Evolutionary conservation across 1,140 invertebrate species (phyloP), one percentile per base, ranked within the genome.

Genomic region (Leptonema lineaticorne): DNA sequence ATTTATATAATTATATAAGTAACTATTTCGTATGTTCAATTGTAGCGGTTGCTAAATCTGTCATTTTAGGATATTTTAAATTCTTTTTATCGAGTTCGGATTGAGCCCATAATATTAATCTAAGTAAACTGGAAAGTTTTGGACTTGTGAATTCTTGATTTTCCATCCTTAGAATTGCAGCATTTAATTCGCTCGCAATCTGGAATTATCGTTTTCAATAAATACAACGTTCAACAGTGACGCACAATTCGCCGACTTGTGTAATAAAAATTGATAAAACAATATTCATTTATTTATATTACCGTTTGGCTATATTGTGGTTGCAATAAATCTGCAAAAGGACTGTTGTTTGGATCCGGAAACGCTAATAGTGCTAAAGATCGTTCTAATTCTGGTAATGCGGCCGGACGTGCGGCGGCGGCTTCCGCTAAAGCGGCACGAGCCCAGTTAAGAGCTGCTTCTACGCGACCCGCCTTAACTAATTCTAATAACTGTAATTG

Each of bases 121-220:
- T 95, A 4, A 98, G 81, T 1, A 98, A 82, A 76, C 92, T 95
- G 74, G 94, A 95, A 37, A 99, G 84, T 77, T 95, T 91, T 9
- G 92, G 92, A 50, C 92, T 91, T 20, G 95, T 94, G 50, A 90
- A 88, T 75, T 95, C 92, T 78, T 90, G 89, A 76, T 96, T 92
- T 78, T 97, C 92, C 80, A 91, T 92, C 76, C 94, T 92, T 24
- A 98, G 82, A 74, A 98, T 97, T 1, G 96, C 95, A 67, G 95
- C 93, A 83, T 99, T 99, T 6, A 99, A 82, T 85, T 98, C 95
- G 84, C 94, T 96, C 11, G 96, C 96, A 76, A 99, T 94, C 92
- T 96, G 75, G 73, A 68, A 65, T 30, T 58, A 64, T 59, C 8
- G 58, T 18, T 4, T 58, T n/a, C n/a, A n/a, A n/a, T n/a, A n/a